Percentiles rank a stretch among this genome's conserved stretches.
Conservation (phyloP, 2,888 invertebrate genomes). For the Apocheima hispidaria region DNA sequence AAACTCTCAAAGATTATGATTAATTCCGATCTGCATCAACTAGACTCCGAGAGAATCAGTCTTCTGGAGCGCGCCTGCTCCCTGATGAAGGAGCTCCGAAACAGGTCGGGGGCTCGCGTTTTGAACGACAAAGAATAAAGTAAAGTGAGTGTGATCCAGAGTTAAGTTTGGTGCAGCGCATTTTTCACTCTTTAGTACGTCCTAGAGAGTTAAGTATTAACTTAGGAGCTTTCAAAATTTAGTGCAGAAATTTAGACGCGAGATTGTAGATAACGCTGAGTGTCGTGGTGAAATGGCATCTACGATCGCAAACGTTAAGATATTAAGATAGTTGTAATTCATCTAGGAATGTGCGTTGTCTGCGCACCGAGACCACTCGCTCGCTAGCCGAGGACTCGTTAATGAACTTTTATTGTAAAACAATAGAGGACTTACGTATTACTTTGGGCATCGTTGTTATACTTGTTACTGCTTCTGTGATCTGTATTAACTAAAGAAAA, state of each 20-base stretch:
- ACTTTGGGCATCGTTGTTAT: slow-evolving; percentile 26
- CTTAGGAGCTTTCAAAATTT: too few species aligned
- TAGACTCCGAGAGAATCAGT: too few species aligned
- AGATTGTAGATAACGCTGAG: slow-evolving; percentile 19
- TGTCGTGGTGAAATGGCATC: slow-evolving; percentile 63
- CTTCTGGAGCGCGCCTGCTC: too few species aligned
- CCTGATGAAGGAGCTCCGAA: too few species aligned
- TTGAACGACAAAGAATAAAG: too few species aligned
- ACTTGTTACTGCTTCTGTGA: neutral
- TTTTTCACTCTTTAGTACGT: too few species aligned
- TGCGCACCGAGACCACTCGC: slow-evolving; percentile 41
- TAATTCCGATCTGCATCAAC: too few species aligned
- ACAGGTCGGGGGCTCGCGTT: too few species aligned
- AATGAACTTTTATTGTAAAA: slow-evolving; percentile 50
- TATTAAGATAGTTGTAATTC: slow-evolving; percentile 69
- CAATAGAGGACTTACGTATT: slow-evolving; percentile 40
- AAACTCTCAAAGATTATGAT: too few species aligned
- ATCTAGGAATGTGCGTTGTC: slow-evolving; percentile 69
- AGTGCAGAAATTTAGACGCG: neutral
- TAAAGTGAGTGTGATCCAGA: neutral
- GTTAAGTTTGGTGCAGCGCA: too few species aligned
- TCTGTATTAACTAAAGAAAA: too few species aligned
- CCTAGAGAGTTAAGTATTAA: too few species aligned
- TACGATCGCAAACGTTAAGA: slow-evolving; percentile 59
- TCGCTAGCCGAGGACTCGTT: slow-evolving; percentile 28